These are phyloP conservation scores for Eolophus roseicapilla DNA, from an alignment of 2,113 vertebrate genomes.

Conservation along the genomic window DNA sequence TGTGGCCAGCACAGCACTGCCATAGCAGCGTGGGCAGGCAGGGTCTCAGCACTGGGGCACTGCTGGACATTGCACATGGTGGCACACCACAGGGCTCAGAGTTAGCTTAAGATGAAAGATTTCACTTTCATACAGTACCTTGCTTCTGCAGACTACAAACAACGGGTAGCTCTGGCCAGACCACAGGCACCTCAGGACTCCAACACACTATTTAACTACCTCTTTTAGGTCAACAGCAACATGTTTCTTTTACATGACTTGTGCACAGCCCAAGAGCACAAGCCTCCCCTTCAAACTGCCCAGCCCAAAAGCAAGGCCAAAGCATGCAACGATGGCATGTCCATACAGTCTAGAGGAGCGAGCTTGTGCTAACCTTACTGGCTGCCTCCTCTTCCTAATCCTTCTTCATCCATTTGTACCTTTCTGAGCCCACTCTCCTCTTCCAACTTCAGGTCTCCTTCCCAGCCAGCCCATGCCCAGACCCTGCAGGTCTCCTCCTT, in stretches of 20 bases:
- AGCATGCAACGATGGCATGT: rapidly evolving
- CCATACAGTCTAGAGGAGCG: background rate
- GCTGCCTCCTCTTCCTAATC: background rate
- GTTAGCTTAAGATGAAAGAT: background rate
- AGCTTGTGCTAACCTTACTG: background rate
- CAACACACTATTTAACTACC: background rate
- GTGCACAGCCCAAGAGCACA: background rate
- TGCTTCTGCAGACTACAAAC: background rate
- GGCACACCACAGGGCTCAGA: background rate
- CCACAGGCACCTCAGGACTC: background rate
- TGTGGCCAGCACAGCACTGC: background rate
- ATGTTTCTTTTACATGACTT: background rate
- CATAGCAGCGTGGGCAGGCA: background rate
- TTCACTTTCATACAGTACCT: background rate
- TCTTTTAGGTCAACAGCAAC: background rate
- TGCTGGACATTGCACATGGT: background rate
- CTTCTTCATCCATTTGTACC: background rate
- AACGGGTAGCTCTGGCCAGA: background rate
- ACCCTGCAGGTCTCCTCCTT: background rate
- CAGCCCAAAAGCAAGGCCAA: background rate
- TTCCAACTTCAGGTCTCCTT: background rate
- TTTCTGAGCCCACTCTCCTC: background rate
- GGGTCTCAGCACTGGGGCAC: background rate
- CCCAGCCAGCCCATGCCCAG: background rate
- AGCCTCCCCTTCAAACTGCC: background rate